Evolutionary conservation across 1,140 invertebrate genomes (phyloP).

Genomic region (Drosophila kohkoa): DNA sequence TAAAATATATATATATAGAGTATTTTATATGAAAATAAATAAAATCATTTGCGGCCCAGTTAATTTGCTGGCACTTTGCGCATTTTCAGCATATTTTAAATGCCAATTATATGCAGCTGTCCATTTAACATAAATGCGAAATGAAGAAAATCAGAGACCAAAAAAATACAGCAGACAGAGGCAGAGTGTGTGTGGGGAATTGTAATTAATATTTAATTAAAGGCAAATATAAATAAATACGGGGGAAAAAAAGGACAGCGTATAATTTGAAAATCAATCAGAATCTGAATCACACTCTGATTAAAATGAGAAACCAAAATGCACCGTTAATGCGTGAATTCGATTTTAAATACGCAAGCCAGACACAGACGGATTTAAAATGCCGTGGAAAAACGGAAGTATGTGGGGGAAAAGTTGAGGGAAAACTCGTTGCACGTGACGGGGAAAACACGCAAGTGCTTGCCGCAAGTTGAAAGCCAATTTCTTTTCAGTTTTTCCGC

Average conservation of each 20-base stretch:
- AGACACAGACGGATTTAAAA: background rate
- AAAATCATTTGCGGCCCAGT: slow-evolving; percentile 55
- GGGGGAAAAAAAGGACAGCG: slow-evolving; percentile 18
- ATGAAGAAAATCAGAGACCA: slow-evolving; percentile 12
- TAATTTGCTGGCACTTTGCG: slow-evolving; percentile 75
- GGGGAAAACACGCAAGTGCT: slow-evolving; percentile 20
- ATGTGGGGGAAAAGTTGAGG: background rate
- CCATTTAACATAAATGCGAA: slow-evolving; percentile 59
- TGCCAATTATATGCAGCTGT: slow-evolving; percentile 74
- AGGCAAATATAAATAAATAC: slow-evolving; percentile 63
- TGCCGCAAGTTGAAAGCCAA: slow-evolving; percentile 24
- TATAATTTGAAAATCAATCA: slow-evolving; percentile 62
- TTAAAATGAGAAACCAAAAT: slow-evolving; percentile 41
- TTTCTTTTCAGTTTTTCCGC: slow-evolving; percentile 1
- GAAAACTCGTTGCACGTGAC: slow-evolving; percentile 16
- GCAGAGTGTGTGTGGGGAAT: slow-evolving; percentile 35
- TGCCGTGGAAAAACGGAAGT: too few species aligned
- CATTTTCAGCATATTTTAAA: slow-evolving; percentile 82
- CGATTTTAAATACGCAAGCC: slow-evolving; percentile 27
- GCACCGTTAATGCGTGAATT: slow-evolving; percentile 52
- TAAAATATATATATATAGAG: background rate
- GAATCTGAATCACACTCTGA: slow-evolving; percentile 42
- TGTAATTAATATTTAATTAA: slow-evolving; percentile 82
- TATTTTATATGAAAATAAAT: slow-evolving; percentile 25
- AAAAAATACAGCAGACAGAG: background rate